Evolutionary conservation across 2,113 vertebrate genomes (phyloP).

Genomic region (Tretioscincus oriximinensis): DNA sequence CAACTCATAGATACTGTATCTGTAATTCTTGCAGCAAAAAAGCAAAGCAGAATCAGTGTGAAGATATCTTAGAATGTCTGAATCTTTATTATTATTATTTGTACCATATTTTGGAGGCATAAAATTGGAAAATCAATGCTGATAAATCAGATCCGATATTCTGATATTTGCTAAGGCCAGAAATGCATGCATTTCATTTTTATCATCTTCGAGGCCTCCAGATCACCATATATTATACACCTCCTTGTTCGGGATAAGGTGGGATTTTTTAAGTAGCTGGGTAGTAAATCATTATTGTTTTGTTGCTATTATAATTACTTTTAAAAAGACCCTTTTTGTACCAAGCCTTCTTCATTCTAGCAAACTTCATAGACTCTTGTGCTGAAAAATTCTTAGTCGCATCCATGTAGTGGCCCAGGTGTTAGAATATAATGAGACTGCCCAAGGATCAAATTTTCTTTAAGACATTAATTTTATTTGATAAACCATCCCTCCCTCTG

Average conservation of each 20-base stretch:
- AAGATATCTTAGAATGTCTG: conserved; percentile 23
- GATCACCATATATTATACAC: neutral
- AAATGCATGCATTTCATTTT: conserved; percentile 37
- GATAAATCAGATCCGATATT: conserved; percentile 39
- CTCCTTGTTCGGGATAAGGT: conserved; percentile 29
- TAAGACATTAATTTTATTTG: too few relatives aligned
- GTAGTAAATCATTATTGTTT: neutral
- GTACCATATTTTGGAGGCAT: conserved; percentile 40
- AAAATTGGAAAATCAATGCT: conserved; percentile 55
- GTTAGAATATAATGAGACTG: too few relatives aligned
- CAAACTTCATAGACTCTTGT: too few relatives aligned
- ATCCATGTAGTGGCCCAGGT: too few relatives aligned
- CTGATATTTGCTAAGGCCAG: conserved; percentile 40
- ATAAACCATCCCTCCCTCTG: too few relatives aligned
- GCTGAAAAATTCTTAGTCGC: too few relatives aligned
- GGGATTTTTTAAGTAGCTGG: too few relatives aligned
- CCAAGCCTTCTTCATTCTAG: too few relatives aligned
- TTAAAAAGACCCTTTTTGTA: conserved; percentile 24
- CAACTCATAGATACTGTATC: neutral
- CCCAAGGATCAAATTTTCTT: too few relatives aligned
- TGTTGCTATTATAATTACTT: conserved; percentile 27
- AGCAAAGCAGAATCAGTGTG: neutral
- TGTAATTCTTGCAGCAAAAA: neutral
- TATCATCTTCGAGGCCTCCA: neutral
- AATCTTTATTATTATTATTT: conserved; percentile 33